Evolutionary conservation across 2,113 vertebrate genomes (phyloP).

Genomic region (Alectura lathami): DNA sequence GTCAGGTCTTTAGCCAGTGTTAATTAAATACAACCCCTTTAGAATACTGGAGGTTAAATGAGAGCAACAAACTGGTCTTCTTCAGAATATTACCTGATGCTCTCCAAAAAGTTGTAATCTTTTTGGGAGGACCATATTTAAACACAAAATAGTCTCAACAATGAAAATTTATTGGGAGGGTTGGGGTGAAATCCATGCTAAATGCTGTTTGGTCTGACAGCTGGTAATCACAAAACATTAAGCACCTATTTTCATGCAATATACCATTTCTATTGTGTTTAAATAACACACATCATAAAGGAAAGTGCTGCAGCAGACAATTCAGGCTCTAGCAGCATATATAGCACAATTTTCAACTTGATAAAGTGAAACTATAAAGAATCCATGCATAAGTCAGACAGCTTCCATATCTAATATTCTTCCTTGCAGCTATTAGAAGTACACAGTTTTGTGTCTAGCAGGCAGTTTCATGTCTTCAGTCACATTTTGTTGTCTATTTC

Average conservation of each 20-base stretch:
- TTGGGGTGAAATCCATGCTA: neutral
- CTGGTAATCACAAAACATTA: conserved; percentile 54
- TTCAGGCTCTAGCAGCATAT: conserved; percentile 45
- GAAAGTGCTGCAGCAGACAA: conserved; percentile 57
- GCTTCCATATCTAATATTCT: conserved; percentile 50
- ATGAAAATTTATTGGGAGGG: conserved; percentile 14
- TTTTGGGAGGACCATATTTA: conserved; percentile 8
- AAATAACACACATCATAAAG: conserved; percentile 60
- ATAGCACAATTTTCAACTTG: conserved; percentile 59
- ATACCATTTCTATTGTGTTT: conserved; percentile 60
- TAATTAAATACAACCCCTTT: conserved; percentile 92
- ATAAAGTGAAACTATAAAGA: conserved; percentile 66
- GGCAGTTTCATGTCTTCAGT: conserved; percentile 39
- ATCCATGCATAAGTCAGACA: conserved; percentile 31
- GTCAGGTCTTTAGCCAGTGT: conserved; percentile 86
- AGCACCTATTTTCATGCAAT: conserved; percentile 46
- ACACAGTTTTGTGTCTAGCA: conserved; percentile 41
- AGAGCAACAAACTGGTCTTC: conserved; percentile 66
- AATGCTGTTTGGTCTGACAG: conserved; percentile 37
- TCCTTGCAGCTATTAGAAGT: conserved; percentile 48
- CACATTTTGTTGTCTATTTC: conserved; percentile 34
- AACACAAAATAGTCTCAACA: conserved; percentile 19
- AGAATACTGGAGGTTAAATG: conserved; percentile 86
- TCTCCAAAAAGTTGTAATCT: conserved; percentile 50
- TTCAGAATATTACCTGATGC: conserved; percentile 52